A percentile compares a stretch with the other conserved stretches of the same genome.
phyloP scores from a whole-genome alignment of 2,888 invertebrate genomes.

The Apotomis turbidana region DNA sequence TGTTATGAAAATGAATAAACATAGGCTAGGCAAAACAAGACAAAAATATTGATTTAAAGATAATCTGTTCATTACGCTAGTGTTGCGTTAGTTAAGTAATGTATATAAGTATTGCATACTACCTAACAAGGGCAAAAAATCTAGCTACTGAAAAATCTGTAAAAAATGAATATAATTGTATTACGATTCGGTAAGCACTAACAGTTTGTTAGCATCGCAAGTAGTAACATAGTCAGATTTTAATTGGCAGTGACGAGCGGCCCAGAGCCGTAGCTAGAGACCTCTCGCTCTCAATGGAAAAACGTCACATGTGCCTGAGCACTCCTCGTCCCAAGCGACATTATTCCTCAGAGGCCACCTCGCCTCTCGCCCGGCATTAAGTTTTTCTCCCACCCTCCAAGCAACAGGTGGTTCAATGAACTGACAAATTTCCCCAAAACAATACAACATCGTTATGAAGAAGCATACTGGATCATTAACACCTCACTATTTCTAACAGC shows the following conservation, averaged over 20 bases:
- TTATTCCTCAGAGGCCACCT: slow-evolving; percentile 17
- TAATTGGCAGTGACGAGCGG: slow-evolving; percentile 71
- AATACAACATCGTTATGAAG: slow-evolving; percentile 44
- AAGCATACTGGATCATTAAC: slow-evolving; percentile 30
- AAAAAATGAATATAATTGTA: too few species aligned
- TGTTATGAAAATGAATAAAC: too few species aligned
- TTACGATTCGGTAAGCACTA: too few species aligned
- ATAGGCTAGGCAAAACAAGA: too few species aligned
- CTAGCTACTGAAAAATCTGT: too few species aligned
- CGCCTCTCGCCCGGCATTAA: slow-evolving; percentile 57
- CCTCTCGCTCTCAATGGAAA: not conserved
- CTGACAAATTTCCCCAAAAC: slow-evolving; percentile 59
- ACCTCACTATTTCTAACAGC: slow-evolving; percentile 20
- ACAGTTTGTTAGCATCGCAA: too few species aligned
- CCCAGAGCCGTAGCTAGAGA: slow-evolving; percentile 8
- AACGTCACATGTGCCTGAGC: not conserved
- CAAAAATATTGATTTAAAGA: too few species aligned
- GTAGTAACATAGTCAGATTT: slow-evolving; percentile 69
- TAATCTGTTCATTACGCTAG: too few species aligned
- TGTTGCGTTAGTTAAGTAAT: too few species aligned
- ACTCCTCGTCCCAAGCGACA: not conserved
- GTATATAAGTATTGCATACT: too few species aligned
- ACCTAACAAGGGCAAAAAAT: too few species aligned
- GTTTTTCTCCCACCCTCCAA: slow-evolving; percentile 71
- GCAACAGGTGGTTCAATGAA: slow-evolving; percentile 74